A percentile compares a stretch with the other conserved stretches of the same genome.
Evolutionary conservation across 2,113 vertebrate species (phyloP).

Genomic region (Maccullochella peelii): DNA sequence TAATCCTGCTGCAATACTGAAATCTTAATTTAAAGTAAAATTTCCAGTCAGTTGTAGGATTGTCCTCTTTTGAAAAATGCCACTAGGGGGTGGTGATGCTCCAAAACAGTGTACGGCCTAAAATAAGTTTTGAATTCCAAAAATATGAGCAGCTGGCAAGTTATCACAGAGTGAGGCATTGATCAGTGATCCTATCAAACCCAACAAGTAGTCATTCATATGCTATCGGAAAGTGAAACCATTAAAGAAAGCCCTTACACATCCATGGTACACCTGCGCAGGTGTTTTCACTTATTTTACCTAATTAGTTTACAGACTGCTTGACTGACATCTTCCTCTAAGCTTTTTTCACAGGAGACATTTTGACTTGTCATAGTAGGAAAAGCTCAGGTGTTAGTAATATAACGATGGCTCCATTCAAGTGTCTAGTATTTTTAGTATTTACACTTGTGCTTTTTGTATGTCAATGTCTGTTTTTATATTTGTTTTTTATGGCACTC

Average conservation of each 20-base stretch:
- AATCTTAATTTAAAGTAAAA: neutral
- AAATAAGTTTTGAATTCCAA: neutral
- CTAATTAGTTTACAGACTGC: no score
- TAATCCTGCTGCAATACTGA: neutral
- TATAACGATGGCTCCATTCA: neutral
- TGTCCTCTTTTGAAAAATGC: neutral
- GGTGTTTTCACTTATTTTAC: neutral
- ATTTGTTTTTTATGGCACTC: neutral
- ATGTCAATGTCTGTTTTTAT: neutral
- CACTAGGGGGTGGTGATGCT: constrained; percentile 9
- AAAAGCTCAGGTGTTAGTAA: neutral
- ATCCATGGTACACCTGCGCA: neutral
- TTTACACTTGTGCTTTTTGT: neutral
- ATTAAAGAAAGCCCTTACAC: neutral
- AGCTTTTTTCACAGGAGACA: neutral
- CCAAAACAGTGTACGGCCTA: neutral
- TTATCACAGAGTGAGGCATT: neutral
- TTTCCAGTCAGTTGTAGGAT: neutral
- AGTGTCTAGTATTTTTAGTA: neutral
- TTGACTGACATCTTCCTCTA: neutral
- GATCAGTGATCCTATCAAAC: neutral
- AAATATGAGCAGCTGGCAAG: neutral
- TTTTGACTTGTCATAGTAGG: neutral
- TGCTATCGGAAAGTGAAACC: neutral
- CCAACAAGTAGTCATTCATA: neutral